Evolutionary conservation across 1,140 invertebrate genomes (phyloP), one percentile per base, ranked within the genome.

Genomic region (Oryctes rhinoceros): DNA sequence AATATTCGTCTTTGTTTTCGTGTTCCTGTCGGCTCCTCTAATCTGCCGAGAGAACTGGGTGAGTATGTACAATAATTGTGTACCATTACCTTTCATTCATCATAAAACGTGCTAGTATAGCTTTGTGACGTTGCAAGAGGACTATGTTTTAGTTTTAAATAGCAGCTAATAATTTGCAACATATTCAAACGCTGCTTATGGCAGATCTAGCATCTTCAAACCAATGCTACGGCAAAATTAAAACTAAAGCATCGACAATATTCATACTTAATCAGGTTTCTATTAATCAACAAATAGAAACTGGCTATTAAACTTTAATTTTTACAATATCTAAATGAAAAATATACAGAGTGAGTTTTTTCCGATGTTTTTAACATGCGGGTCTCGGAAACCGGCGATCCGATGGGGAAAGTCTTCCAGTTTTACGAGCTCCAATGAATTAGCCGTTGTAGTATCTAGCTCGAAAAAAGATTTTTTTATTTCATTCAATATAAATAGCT

Each of bases 1-100:
- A 76, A 76, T 76, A 76, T 76, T 47, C 9, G 47, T 76, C 75
- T 76, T 76, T 76, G 75, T 76, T 76, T 39, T 76, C 39, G 75
- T 76, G 75, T 76, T 76, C 75, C 75, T 20, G 75, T 76, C 11
- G 47, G 39, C 18, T 44, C 18, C 18, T 44, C 18, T n/a, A 76
- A 76, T 15, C 44, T 4, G 18, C 5, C 30, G 2, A 15, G 75
- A 49, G 65, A 71, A 71, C n/a, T 39, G n/a, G 75, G 75, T 76
- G 75, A 76, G 75, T 76, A 76, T 76, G 9, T 44, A 18, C 39
- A 76, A 15, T 47, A 11, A 47, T 74, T 30, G 47, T 44, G 3
- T 59, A 59, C 15, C 15, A 4, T 59, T n/a, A 59, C n/a, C n/a
- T n/a, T n/a, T 59, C 53, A 59, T 59, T n/a, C n/a, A 15, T 59